Evolutionary conservation across 2,888 invertebrate species (phyloP), one percentile per base, ranked within the genome.

Genomic region (Netelia inedita): DNA sequence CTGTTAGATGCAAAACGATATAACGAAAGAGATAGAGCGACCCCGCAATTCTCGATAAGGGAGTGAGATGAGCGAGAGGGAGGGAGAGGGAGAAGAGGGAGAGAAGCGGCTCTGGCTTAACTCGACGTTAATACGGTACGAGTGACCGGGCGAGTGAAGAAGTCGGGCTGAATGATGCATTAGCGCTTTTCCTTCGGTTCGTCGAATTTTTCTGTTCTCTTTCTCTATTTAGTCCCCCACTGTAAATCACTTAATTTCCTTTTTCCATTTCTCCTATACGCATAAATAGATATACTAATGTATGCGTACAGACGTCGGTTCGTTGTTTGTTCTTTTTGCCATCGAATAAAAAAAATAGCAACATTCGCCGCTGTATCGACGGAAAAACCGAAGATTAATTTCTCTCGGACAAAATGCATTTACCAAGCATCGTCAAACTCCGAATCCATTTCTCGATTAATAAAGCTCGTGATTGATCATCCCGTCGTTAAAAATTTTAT

Each of bases 151-250:
- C 61, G 21, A 84, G 76, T 63, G 50, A 80, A 72, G 53, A 78
- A 76, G 80, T 81, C 76, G 68, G 57, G 68, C 55, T 84, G 80
- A 84, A 84, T 84, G 84, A 84, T 81, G 80, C 76, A 81, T 84
- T 84, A 84, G 61, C 63, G 80, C 72, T 84, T 82, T 73, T 78
- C 63, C 72, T 69, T 68, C 80, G 55, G 68, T 73, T 78, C 73
- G 63, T 55, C 53, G 80, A 21, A 72, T 73, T 65, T 61, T 53
- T 28, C 50, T 28, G 53, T 63, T 76, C 63, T 53, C 43, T 35
- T 50, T 55, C 53, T 28, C 41, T 63, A 41, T 78, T 68, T 78
- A 41, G 68, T 57, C 46, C 5, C 59, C 46, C 59, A 16, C 19
- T 68, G 19, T 6, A 35, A 71, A 55, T 61, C 46, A 19, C 46